Percentiles rank a stretch among this genome's conserved stretches.
Evolutionary conservation across 1,140 invertebrate species (phyloP).

Genomic region (Liolophura sinensis): DNA sequence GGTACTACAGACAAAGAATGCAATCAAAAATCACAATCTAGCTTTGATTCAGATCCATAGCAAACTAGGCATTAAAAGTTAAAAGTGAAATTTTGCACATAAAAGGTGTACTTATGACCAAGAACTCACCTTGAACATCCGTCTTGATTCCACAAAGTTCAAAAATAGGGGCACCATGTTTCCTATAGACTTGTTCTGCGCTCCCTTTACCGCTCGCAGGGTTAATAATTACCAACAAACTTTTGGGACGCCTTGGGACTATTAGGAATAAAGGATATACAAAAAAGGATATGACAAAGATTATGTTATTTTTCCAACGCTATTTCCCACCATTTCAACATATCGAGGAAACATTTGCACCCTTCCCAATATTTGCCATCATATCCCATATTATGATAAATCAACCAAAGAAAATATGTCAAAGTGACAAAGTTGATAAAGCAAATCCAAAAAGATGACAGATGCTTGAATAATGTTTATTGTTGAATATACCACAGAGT

Average conservation of each 20-base stretch:
- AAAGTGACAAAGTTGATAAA: no score
- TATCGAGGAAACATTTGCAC: no score
- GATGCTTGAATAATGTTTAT: no score
- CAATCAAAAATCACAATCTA: not conserved
- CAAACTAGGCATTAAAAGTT: not conserved
- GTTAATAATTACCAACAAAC: constrained; percentile 80
- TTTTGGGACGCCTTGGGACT: constrained; percentile 64
- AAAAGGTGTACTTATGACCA: not conserved
- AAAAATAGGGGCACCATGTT: constrained; percentile 69
- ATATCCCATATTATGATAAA: no score
- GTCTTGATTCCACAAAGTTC: constrained; percentile 67
- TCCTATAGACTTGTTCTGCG: constrained; percentile 74
- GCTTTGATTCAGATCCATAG: not conserved
- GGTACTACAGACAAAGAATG: not conserved
- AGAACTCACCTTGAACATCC: constrained; percentile 24
- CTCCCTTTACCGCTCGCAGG: constrained; percentile 80
- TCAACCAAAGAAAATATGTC: no score
- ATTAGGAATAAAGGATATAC: no score
- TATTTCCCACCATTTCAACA: no score
- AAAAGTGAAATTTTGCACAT: not conserved
- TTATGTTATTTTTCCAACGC: no score
- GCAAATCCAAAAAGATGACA: no score
- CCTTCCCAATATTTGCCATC: no score
- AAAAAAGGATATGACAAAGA: no score
- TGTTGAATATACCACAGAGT: no score